Conservation (phyloP, 1,140 invertebrate species). For the Sminthurinus signatus region DNA sequence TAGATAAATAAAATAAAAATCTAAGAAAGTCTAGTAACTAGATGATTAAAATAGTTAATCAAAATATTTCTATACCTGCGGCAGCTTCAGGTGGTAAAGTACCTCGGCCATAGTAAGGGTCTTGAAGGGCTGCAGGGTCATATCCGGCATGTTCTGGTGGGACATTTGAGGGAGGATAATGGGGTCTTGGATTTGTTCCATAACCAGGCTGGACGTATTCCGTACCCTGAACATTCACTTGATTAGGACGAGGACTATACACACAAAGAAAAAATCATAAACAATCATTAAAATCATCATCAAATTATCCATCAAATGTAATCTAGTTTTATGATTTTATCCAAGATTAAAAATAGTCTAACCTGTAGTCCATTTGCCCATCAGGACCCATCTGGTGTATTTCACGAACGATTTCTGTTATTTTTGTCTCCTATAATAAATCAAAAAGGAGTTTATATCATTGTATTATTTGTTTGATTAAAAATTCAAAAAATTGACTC, state of each 20-base stretch:
- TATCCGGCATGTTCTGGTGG: conserved; percentile 25
- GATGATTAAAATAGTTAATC: too few species aligned
- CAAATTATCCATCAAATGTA: too few species aligned
- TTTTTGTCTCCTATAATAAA: conserved; percentile 28
- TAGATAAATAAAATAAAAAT: too few species aligned
- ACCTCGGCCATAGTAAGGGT: conserved; percentile 35
- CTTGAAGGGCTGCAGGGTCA: conserved; percentile 35
- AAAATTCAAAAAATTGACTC: too few species aligned
- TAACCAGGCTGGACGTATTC: conserved; percentile 38
- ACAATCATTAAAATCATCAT: too few species aligned
- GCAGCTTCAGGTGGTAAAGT: conserved; percentile 36
- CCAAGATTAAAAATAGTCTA: too few species aligned
- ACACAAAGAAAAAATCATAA: too few species aligned
- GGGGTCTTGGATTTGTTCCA: conserved; percentile 34
- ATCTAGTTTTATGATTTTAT: too few species aligned
- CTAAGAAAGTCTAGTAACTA: too few species aligned
- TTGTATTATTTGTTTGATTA: too few species aligned
- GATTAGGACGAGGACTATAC: conserved; percentile 35
- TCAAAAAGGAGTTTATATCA: neutral
- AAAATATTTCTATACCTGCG: conserved; percentile 21
- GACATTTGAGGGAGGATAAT: conserved; percentile 21
- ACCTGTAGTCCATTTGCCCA: conserved; percentile 49
- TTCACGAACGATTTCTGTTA: conserved; percentile 55
- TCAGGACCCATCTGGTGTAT: conserved; percentile 58
- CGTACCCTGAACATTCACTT: conserved; percentile 42